These are phyloP conservation scores for Epinephelus coioides DNA, from an alignment of 2,797 vertebrate species.

Conservation along the genomic window DNA sequence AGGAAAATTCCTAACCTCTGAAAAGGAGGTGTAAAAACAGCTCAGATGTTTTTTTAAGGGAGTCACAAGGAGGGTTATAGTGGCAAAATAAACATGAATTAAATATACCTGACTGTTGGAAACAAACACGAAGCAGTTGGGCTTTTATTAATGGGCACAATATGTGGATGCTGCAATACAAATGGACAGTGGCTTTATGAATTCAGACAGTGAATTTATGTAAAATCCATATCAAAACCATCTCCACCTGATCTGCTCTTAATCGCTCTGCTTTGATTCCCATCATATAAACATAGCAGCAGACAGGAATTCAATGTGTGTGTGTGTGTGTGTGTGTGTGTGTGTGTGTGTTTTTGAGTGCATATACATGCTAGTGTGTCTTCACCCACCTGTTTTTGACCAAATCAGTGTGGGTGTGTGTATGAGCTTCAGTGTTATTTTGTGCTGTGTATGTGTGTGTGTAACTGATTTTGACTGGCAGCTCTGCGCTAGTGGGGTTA, in stretches of 20 bases:
- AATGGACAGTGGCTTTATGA: too few species aligned
- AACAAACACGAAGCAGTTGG: not conserved
- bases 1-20: not conserved
- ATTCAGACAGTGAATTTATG: too few species aligned
- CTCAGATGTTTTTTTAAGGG: not conserved
- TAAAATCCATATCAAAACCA: not conserved
- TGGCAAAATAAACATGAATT: not conserved
- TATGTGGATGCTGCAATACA: not conserved
- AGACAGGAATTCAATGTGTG: conserved; percentile 5
- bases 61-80: not conserved
- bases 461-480: conserved; percentile 68
- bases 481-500: conserved; percentile 59
- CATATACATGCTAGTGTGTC: not conserved
- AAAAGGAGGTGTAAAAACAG: not conserved
- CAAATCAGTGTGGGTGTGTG: not conserved
- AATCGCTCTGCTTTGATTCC: not conserved
- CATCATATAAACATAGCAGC: not conserved
- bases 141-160: not conserved
- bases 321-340: not conserved
- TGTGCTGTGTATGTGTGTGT: conserved; percentile 2
- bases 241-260: not conserved
- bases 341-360: not conserved
- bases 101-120: not conserved
- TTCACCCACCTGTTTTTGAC: not conserved
- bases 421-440: not conserved